Evolutionary conservation across 2,888 invertebrate genomes (phyloP).

Genomic region (Julus scandinavius): DNA sequence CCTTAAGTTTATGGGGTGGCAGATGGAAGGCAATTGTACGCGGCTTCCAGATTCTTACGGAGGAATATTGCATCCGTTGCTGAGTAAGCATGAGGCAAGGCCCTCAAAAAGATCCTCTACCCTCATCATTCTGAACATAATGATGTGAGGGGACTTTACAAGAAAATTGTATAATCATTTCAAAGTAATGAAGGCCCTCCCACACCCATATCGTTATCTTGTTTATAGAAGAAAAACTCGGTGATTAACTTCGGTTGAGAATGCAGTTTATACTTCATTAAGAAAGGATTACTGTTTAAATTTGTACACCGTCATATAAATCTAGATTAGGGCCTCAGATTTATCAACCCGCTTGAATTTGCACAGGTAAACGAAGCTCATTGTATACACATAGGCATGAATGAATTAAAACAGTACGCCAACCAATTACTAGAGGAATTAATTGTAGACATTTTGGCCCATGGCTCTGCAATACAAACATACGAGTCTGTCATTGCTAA

Average conservation of each 20-base stretch:
- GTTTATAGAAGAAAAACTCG: slow-evolving; percentile 33
- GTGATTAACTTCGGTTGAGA: slow-evolving; percentile 45
- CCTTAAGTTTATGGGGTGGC: slow-evolving; percentile 49
- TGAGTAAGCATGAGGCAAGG: not conserved
- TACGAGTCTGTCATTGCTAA: not conserved
- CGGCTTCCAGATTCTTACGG: not conserved
- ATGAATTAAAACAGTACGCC: not conserved
- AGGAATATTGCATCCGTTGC: not conserved
- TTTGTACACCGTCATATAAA: slow-evolving; percentile 45
- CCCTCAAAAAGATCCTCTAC: slow-evolving; percentile 14
- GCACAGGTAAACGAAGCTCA: not conserved
- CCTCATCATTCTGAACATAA: slow-evolving; percentile 29
- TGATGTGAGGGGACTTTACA: slow-evolving; percentile 40
- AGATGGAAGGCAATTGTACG: slow-evolving; percentile 43
- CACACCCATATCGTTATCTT: slow-evolving; percentile 41
- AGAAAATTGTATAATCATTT: slow-evolving; percentile 46
- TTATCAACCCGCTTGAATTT: not conserved
- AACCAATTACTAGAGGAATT: not conserved
- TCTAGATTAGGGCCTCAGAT: slow-evolving; percentile 13
- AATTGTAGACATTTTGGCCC: not conserved
- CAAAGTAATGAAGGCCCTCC: slow-evolving; percentile 26
- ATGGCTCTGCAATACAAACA: not conserved
- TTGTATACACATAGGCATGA: not conserved
- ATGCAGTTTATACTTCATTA: slow-evolving; percentile 43
- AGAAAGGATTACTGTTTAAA: slow-evolving; percentile 43